Evolutionary conservation across 2,797 vertebrate species (phyloP).

Genomic region (Yasuhikotakia modesta): DNA sequence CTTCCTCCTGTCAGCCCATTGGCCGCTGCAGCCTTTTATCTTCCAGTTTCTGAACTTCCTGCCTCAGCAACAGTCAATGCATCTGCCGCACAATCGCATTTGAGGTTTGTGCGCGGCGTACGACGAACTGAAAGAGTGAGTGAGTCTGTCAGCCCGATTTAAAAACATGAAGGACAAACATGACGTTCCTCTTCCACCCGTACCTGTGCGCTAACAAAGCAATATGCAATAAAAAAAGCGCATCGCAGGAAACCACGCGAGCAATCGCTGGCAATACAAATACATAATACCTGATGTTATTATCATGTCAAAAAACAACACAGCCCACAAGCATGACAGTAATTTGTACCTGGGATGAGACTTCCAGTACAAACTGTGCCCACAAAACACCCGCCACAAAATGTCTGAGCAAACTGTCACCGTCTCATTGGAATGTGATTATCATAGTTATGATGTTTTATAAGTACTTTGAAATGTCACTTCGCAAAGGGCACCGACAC

Average conservation of each 20-base stretch:
- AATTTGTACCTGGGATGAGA: constrained; percentile 21
- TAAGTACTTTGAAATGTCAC: neutral
- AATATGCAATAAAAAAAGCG: neutral
- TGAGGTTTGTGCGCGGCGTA: neutral
- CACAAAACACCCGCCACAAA: constrained; percentile 20
- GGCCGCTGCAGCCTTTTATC: constrained; percentile 30
- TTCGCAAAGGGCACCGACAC: neutral
- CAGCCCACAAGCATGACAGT: constrained; percentile 23
- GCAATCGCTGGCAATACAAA: neutral
- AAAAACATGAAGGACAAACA: neutral
- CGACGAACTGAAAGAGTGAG: neutral
- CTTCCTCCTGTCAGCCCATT: constrained; percentile 47
- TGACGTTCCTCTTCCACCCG: neutral
- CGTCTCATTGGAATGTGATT: neutral
- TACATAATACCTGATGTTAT: neutral
- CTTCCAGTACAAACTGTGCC: constrained; percentile 24
- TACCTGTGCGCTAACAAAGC: neutral
- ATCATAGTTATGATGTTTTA: neutral
- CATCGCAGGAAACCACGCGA: neutral
- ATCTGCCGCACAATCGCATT: constrained; percentile 26
- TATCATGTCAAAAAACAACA: constrained; percentile 16
- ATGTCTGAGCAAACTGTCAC: neutral
- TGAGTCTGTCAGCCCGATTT: neutral
- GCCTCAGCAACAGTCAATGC: constrained; percentile 48
- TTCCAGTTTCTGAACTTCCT: constrained; percentile 47